Percentiles rank a stretch among this genome's conserved stretches.
These are phyloP conservation scores for Drosophila fulvimacula DNA, from an alignment of 2,888 invertebrate genomes.

Conservation along the genomic window DNA sequence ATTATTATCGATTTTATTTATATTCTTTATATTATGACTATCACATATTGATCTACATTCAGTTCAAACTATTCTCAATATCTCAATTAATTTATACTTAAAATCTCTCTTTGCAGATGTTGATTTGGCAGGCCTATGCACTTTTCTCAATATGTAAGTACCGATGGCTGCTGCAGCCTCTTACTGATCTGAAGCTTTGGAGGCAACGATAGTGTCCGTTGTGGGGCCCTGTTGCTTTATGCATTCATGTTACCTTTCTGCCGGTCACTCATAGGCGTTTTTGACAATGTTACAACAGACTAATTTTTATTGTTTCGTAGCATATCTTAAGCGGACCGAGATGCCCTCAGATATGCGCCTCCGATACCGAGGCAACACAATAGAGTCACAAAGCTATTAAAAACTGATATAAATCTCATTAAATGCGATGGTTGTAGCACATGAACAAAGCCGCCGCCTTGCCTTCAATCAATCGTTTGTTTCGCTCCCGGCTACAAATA, in stretches of 20 bases:
- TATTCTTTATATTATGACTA: neutral
- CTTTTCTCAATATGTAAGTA: slow-evolving; percentile 53
- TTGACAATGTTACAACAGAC: slow-evolving; percentile 69
- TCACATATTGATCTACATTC: neutral
- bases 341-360: slow-evolving; percentile 55
- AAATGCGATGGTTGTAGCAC: slow-evolving; percentile 78
- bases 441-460: slow-evolving; percentile 72
- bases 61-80: neutral
- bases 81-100: neutral
- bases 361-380: slow-evolving; percentile 61
- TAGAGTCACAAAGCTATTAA: slow-evolving; percentile 79
- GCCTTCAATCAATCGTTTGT: slow-evolving; percentile 78
- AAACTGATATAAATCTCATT: slow-evolving; percentile 81
- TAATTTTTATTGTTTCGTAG: slow-evolving; percentile 60
- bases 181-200: slow-evolving; percentile 10
- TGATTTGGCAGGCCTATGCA: slow-evolving; percentile 21
- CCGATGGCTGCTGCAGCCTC: slow-evolving; percentile 13
- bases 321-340: slow-evolving; percentile 35
- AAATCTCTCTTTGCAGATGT: slow-evolving; percentile 37
- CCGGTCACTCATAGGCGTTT: slow-evolving; percentile 63
- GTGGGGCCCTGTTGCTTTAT: slow-evolving; percentile 2
- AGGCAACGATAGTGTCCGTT: neutral
- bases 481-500: slow-evolving; percentile 73
- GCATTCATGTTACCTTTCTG: slow-evolving; percentile 26
- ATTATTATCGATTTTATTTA: neutral